These are phyloP conservation scores for Drosophila cognata DNA, from an alignment of 2,888 invertebrate species.

Conservation along the genomic window DNA sequence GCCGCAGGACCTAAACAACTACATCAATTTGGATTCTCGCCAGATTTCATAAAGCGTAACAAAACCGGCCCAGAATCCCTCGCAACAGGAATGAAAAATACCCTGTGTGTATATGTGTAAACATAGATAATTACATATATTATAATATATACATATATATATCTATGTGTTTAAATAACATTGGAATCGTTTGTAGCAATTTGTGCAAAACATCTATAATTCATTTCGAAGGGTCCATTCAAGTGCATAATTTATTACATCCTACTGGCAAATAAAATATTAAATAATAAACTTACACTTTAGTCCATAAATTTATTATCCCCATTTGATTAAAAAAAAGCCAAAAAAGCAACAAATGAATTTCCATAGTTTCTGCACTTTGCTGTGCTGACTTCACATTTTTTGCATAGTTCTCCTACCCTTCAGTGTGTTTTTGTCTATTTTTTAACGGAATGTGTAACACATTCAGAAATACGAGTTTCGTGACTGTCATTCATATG, in stretches of 20 bases:
- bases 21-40: conserved; percentile 54
- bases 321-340: not conserved
- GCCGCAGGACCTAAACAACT: conserved; percentile 38
- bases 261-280: not conserved
- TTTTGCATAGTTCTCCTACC: conserved; percentile 23
- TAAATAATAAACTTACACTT: not conserved
- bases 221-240: not conserved
- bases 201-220: not conserved
- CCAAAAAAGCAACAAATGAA: conserved; percentile 50
- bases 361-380: conserved; percentile 65
- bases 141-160: not conserved
- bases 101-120: conserved; percentile 10
- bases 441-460: not conserved
- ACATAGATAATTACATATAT: not conserved
- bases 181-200: not conserved
- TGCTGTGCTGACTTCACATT: conserved; percentile 67
- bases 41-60: conserved; percentile 44
- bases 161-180: not conserved
- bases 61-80: not conserved
- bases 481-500: not conserved
- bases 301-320: not conserved
- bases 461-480: not conserved
- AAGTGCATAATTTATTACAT: conserved; percentile 1
- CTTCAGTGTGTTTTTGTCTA: not conserved
- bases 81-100: conserved; percentile 8